Base-by-base conservation (phyloP, 2,797 vertebrate genomes). In the Heterohyrax brucei region DNA sequence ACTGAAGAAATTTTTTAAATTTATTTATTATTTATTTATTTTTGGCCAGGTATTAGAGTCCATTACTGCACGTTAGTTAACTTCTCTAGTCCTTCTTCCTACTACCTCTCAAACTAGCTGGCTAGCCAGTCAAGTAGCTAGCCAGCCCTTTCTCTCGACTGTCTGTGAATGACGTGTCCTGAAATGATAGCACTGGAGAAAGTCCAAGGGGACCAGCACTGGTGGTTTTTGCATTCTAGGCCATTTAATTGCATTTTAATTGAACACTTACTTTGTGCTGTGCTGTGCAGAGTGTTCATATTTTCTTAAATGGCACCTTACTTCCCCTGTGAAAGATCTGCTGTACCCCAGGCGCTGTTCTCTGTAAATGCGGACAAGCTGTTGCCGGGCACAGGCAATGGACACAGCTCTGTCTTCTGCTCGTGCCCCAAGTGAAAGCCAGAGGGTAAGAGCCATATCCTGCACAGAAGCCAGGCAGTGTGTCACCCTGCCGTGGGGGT, bases 1-100 rank as follows among this genome's bases (percentile, higher is more conserved):
- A 30, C 96, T 89, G 13, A 77, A 96, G 81, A 92, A 56, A 44
- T 88, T 28, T 95, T 93, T 81, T 92, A 83, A 92, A 48, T 79
- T 82, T 39, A 39, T 39, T 39, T 39, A 39, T 39, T 39, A 39
- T 39, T n/a, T 80, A 79, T 59, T 76, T 95, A 77, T 75, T 87
- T 82, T 30, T 78, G 92, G 59, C 2, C 39, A 90, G 80, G 12
- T 95, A 61, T 93, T 28, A 18, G 72, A 19, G 24, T 92, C 24
- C 13, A 28, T 50, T 46, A 73, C 64, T 39, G 50, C 84, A 8
- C 91, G 18, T 70, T 59, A 78, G 10, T 82, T 64, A 3, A 72
- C 33, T 22, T 82, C 78, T 89, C 68, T 39, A 0, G 75, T 66
- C 13, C 50, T 80, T 18, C 13, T 66, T 72, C 3, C 59, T 72